phyloP scores from a whole-genome alignment of 2,888 invertebrate species.

The Hofmannophila pseudospretella region DNA sequence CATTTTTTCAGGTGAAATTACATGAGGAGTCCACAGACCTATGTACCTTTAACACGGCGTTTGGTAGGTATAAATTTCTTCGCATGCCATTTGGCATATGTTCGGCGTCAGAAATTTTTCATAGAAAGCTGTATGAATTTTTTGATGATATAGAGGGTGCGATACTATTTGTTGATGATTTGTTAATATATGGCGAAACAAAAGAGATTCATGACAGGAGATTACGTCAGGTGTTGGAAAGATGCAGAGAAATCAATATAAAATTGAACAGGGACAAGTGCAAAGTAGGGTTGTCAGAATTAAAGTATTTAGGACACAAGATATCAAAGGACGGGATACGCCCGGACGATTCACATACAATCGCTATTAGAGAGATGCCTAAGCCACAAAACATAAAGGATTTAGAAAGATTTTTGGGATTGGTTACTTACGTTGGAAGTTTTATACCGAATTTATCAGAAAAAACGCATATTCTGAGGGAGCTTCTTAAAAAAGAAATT shows the following conservation, averaged over 20 bases:
- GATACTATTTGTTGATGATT: conserved; percentile 25
- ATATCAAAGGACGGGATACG: conserved; percentile 15
- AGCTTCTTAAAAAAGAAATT: conserved; percentile 2
- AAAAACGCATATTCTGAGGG: neutral
- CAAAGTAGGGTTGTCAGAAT: conserved; percentile 20
- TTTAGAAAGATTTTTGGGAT: conserved; percentile 24
- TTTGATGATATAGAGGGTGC: conserved; percentile 21
- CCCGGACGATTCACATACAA: conserved; percentile 8
- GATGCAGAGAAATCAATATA: conserved; percentile 16
- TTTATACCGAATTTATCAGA: conserved; percentile 16
- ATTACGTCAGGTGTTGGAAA: conserved; percentile 19
- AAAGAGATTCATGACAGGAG: conserved; percentile 10
- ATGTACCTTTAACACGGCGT: conserved; percentile 8
- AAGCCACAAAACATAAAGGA: conserved; percentile 7
- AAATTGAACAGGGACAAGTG: conserved; percentile 30
- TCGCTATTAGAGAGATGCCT: conserved; percentile 3
- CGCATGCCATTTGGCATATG: conserved; percentile 21
- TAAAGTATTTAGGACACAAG: conserved; percentile 26
- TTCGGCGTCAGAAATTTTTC: conserved; percentile 18
- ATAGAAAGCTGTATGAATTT: conserved; percentile 9
- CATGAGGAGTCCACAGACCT: conserved; percentile 8
- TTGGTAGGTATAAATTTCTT: conserved; percentile 7
- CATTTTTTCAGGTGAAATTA: conserved; percentile 9
- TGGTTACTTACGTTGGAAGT: conserved; percentile 25
- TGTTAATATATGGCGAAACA: conserved; percentile 4